These are phyloP conservation scores for Aplysia californica DNA, from an alignment of 1,140 invertebrate species.

Conservation along the genomic window DNA sequence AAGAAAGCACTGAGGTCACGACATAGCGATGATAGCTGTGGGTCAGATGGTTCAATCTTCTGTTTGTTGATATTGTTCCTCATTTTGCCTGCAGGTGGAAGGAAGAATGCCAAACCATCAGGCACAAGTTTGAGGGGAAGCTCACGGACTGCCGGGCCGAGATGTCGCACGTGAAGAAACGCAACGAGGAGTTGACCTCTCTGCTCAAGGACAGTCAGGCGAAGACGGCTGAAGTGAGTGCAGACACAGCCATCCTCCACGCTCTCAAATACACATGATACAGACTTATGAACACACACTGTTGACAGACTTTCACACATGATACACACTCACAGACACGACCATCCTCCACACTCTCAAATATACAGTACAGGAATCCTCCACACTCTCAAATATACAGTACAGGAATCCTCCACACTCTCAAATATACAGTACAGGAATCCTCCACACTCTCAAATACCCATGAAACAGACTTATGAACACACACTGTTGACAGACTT, in stretches of 20 bases:
- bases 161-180: slow-evolving; percentile 47
- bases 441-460: not conserved
- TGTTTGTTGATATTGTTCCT: no score
- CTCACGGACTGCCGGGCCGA: slow-evolving; percentile 53
- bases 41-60: no score
- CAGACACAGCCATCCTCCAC: not conserved
- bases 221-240: slow-evolving; percentile 57
- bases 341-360: not conserved
- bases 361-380: not conserved
- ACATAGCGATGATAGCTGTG: no score
- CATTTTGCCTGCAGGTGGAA: slow-evolving; percentile 65
- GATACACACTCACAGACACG: not conserved
- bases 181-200: slow-evolving; percentile 58
- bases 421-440: no score
- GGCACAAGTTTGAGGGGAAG: slow-evolving; percentile 61
- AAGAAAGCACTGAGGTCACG: no score
- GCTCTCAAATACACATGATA: not conserved
- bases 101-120: slow-evolving; percentile 63
- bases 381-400: no score
- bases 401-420: no score
- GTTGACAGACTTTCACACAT: not conserved
- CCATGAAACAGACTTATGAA: not conserved
- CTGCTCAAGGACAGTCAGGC: slow-evolving; percentile 60
- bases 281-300: not conserved
- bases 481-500: not conserved